Percentiles rank a stretch among this genome's conserved stretches.
These are phyloP conservation scores for Clarias batrachus DNA, from an alignment of 2,113 vertebrate species.

Conservation along the genomic window DNA sequence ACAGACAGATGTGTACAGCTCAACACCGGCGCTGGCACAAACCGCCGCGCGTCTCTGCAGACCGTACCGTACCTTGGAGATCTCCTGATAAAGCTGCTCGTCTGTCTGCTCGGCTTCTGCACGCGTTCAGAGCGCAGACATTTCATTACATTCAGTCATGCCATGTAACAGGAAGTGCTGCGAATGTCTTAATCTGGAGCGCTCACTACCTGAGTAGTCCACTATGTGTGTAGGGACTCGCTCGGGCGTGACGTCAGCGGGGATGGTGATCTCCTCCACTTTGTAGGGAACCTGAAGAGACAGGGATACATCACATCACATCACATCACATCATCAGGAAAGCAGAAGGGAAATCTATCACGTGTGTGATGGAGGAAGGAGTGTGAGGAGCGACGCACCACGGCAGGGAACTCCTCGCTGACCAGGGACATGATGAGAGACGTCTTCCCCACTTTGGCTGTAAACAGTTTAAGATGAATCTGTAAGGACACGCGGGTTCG, in stretches of 20 bases:
- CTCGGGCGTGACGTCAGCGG: slow-evolving; percentile 95
- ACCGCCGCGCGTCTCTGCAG: background rate
- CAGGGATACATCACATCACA: background rate
- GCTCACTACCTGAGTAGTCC: slow-evolving; percentile 88
- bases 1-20: slow-evolving; percentile 53
- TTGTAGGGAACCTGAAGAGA: slow-evolving; percentile 86
- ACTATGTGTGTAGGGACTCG: slow-evolving; percentile 97
- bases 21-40: background rate
- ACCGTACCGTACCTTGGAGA: slow-evolving; percentile 87
- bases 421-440: slow-evolving; percentile 98
- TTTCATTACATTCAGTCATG: background rate
- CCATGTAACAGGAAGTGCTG: background rate
- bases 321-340: too few species aligned
- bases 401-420: slow-evolving; percentile 96
- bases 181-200: background rate
- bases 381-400: slow-evolving; percentile 64
- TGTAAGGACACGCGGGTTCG: too few species aligned
- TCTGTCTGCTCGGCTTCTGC: slow-evolving; percentile 95
- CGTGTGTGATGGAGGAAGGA: too few species aligned
- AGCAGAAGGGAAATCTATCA: too few species aligned
- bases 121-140: background rate
- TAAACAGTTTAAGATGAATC: background rate
- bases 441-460: slow-evolving; percentile 98
- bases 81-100: slow-evolving; percentile 94
- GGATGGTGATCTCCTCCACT: slow-evolving; percentile 97